phyloP scores from a whole-genome alignment of 2,888 invertebrate species.

The Scaptomyza reducta region DNA sequence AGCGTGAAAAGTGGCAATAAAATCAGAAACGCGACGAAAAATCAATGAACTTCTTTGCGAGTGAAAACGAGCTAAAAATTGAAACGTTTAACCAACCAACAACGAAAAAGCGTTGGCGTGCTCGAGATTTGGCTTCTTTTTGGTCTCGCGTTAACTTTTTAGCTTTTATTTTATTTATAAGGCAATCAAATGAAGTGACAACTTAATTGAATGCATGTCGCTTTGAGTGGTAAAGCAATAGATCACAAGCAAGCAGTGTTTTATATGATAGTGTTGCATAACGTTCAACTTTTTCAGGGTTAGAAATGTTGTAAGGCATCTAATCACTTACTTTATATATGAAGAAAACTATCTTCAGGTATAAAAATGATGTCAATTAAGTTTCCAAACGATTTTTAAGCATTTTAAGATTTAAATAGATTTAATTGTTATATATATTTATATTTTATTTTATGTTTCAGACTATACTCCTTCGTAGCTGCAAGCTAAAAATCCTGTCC shows the following conservation, averaged over 20 bases:
- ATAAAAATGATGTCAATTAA: no score
- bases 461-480: no score
- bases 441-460: no score
- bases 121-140: constrained; percentile 26
- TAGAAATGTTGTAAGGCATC: no score
- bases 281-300: background rate
- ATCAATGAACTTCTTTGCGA: constrained; percentile 70
- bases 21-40: constrained; percentile 40
- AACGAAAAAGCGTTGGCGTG: constrained; percentile 68
- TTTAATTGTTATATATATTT: no score
- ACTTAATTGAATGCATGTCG: constrained; percentile 66
- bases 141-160: constrained; percentile 7
- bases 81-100: constrained; percentile 41
- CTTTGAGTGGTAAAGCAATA: constrained; percentile 61
- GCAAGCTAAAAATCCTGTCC: no score
- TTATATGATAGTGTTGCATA: background rate
- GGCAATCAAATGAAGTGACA: constrained; percentile 71
- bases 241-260: constrained; percentile 44
- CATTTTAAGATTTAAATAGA: no score
- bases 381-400: no score
- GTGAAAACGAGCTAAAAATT: constrained; percentile 65
- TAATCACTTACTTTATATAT: no score
- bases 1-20: constrained; percentile 69
- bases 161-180: constrained; percentile 3
- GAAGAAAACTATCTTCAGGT: no score